These are phyloP conservation scores for Myotis findleyi DNA, from an alignment of 2,797 vertebrate genomes.

Conservation along the genomic window DNA sequence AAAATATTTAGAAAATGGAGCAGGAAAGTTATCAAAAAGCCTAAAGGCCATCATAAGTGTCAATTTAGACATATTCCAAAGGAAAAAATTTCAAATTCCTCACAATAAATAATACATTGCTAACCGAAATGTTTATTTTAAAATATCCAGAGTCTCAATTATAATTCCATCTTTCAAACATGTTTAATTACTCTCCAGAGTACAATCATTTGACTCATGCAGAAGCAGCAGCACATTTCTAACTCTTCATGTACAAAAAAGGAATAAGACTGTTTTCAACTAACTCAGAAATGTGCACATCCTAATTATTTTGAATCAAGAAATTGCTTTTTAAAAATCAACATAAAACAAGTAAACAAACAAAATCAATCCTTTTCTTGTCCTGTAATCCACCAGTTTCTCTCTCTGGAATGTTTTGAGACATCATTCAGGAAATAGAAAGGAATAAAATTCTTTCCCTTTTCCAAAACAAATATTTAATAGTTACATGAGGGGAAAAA, in stretches of 20 bases:
- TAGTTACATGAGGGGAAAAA: neutral
- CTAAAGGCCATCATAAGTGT: neutral
- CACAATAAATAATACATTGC: constrained; percentile 53
- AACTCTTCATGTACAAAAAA: constrained; percentile 43
- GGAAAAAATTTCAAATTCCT: neutral
- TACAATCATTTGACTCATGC: constrained; percentile 25
- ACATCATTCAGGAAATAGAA: constrained; percentile 21
- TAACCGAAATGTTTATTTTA: constrained; percentile 52
- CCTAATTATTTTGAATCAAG: constrained; percentile 37
- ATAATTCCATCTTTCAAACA: constrained; percentile 52
- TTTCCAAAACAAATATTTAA: constrained; percentile 64
- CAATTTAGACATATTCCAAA: constrained; percentile 56
- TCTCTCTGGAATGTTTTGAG: constrained; percentile 27
- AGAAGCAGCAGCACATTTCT: constrained; percentile 12
- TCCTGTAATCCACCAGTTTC: neutral
- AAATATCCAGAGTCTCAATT: constrained; percentile 55
- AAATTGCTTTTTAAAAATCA: neutral
- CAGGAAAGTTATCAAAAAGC: constrained; percentile 52
- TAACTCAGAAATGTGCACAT: constrained; percentile 37
- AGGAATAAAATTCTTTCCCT: constrained; percentile 52
- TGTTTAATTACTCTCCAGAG: constrained; percentile 43
- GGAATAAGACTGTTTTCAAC: constrained; percentile 17
- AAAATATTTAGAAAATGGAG: constrained; percentile 58
- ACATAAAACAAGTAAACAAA: neutral
- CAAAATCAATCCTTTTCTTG: neutral